Conservation (phyloP, 2,113 vertebrate species). For the Tragelaphus scriptus region DNA sequence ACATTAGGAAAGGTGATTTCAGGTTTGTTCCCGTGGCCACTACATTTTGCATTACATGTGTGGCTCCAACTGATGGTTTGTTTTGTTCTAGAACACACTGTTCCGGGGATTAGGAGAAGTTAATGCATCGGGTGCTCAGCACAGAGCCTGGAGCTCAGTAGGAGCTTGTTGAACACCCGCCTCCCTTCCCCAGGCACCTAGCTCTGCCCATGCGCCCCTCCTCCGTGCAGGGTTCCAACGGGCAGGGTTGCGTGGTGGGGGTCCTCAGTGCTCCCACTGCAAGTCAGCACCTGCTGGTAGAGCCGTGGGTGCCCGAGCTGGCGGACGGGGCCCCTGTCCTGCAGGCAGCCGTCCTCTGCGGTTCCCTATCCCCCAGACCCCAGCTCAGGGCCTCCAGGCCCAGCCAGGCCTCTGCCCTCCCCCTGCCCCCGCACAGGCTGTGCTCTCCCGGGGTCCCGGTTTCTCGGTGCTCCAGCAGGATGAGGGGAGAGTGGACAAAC, state of each 20-base stretch:
- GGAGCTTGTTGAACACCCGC: neutral
- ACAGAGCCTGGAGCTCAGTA: neutral
- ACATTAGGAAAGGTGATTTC: neutral
- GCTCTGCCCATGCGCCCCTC: fast-evolving
- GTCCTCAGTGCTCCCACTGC: fast-evolving
- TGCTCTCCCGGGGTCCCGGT: too few species aligned
- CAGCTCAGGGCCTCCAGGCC: fast-evolving
- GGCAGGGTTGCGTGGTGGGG: fast-evolving
- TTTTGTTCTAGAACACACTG: too few species aligned
- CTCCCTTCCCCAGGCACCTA: neutral
- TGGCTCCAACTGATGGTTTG: neutral
- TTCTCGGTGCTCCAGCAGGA: neutral
- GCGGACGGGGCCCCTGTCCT: fast-evolving
- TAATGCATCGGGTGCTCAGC: fast-evolving
- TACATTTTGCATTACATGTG: neutral
- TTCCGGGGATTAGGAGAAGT: neutral
- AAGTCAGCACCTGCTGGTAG: fast-evolving
- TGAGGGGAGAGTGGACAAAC: neutral
- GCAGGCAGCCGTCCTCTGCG: fast-evolving
- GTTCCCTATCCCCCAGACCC: neutral
- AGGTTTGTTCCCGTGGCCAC: neutral
- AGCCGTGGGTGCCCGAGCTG: fast-evolving
- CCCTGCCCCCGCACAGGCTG: fast-evolving
- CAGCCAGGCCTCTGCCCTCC: neutral
- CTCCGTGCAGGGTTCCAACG: fast-evolving